Conservation (phyloP, 2,113 vertebrate species). For the Mesitornis unicolor region DNA sequence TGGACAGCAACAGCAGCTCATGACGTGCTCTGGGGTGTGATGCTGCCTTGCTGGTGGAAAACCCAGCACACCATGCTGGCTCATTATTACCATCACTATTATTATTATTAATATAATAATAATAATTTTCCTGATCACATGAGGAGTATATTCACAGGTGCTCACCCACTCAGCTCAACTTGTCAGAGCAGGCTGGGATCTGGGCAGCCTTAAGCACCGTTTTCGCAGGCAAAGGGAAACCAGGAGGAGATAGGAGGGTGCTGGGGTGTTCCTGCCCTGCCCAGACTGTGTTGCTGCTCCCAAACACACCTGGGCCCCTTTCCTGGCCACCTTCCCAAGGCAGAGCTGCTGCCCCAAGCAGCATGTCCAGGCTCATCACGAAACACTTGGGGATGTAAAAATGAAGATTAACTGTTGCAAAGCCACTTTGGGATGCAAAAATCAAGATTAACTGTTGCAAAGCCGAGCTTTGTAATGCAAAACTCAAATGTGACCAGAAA, state of each 20-base stretch:
- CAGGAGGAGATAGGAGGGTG: neutral
- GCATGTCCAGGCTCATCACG: neutral
- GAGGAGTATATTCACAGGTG: neutral
- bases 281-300: neutral
- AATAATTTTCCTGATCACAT: neutral
- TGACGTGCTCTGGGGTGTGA: rapidly evolving
- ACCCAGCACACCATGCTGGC: neutral
- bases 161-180: neutral
- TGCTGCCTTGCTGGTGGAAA: rapidly evolving
- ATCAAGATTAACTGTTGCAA: neutral
- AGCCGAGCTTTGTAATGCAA: neutral
- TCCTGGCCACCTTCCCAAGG: neutral
- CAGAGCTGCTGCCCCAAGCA: neutral
- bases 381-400: neutral
- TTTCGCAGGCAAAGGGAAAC: neutral
- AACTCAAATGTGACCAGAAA: neutral
- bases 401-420: neutral
- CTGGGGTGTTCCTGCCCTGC: neutral
- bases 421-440: neutral
- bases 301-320: neutral
- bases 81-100: too few species aligned
- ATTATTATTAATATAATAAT: neutral
- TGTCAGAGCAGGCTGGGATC: neutral
- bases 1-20: rapidly evolving
- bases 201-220: neutral